Conservation (phyloP, 1,140 invertebrate genomes). For the Ganaspis sp. region DNA sequence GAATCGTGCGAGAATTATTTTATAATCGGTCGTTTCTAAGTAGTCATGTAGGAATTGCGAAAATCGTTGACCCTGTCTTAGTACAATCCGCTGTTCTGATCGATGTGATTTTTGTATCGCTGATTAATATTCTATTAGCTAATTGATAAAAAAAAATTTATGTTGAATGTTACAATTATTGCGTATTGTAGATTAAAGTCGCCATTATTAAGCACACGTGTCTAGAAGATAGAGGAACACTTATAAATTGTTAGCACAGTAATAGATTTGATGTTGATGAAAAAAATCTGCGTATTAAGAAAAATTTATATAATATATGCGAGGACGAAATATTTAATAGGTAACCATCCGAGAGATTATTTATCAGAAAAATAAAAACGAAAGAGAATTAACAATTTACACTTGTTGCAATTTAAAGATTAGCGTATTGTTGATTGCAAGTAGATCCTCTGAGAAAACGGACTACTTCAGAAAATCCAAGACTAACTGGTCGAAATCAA, state of each 20-base stretch:
- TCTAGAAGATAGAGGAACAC: slow-evolving; percentile 46
- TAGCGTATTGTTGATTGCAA: slow-evolving; percentile 48
- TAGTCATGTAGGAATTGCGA: slow-evolving; percentile 18
- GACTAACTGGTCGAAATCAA: background rate
- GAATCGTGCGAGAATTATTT: background rate
- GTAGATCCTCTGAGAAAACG: background rate
- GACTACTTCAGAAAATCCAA: background rate
- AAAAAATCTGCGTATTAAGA: slow-evolving; percentile 21
- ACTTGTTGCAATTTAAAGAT: slow-evolving; percentile 58
- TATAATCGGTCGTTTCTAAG: slow-evolving; percentile 4
- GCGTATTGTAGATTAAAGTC: slow-evolving; percentile 41
- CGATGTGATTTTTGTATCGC: slow-evolving; percentile 59
- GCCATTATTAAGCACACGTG: slow-evolving; percentile 47
- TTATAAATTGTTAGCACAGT: slow-evolving; percentile 45
- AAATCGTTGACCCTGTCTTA: slow-evolving; percentile 19
- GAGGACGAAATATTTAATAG: background rate
- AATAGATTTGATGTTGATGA: slow-evolving; percentile 46
- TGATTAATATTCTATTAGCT: slow-evolving; percentile 53
- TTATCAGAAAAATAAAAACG: background rate
- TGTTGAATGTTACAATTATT: slow-evolving; percentile 52
- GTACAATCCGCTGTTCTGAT: slow-evolving; percentile 48
- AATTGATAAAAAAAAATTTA: slow-evolving; percentile 51
- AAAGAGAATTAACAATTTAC: slow-evolving; percentile 39
- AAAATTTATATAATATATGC: slow-evolving; percentile 12
- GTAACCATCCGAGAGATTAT: slow-evolving; percentile 20